Conservation (phyloP, 1,140 invertebrate genomes). For the Drosophila eugracilis region DNA sequence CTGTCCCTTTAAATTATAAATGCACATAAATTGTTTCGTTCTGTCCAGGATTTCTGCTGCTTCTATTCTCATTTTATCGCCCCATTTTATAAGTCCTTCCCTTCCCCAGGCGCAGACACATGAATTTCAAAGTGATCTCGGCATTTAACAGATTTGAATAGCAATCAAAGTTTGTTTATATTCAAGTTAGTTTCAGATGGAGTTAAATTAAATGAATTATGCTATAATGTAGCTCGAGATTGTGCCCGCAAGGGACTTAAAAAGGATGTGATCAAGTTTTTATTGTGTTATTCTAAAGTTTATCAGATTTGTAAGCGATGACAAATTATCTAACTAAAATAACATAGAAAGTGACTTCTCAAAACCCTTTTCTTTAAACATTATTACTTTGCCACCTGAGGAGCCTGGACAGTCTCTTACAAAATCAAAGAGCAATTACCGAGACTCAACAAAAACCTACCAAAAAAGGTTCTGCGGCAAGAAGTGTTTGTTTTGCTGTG, state of each 20-base stretch:
- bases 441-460: slow-evolving; percentile 17
- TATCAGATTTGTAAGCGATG: no score
- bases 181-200: slow-evolving; percentile 15
- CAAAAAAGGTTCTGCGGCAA: slow-evolving; percentile 17
- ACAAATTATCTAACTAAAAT: no score
- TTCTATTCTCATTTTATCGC: neutral
- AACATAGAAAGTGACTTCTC: neutral
- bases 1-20: slow-evolving; percentile 77
- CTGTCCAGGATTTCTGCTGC: slow-evolving; percentile 39
- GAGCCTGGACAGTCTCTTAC: neutral
- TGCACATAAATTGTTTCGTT: slow-evolving; percentile 78
- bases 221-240: neutral
- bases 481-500: slow-evolving; percentile 59
- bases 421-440: slow-evolving; percentile 57
- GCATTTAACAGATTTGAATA: slow-evolving; percentile 66
- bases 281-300: neutral
- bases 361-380: neutral
- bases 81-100: slow-evolving; percentile 9
- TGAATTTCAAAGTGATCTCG: slow-evolving; percentile 75
- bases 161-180: slow-evolving; percentile 71
- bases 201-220: slow-evolving; percentile 7
- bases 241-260: neutral
- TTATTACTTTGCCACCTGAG: slow-evolving; percentile 2
- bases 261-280: neutral
- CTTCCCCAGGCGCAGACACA: slow-evolving; percentile 56